Conservation (phyloP, 2,113 vertebrate genomes). For the Dromaius novaehollandiae region DNA sequence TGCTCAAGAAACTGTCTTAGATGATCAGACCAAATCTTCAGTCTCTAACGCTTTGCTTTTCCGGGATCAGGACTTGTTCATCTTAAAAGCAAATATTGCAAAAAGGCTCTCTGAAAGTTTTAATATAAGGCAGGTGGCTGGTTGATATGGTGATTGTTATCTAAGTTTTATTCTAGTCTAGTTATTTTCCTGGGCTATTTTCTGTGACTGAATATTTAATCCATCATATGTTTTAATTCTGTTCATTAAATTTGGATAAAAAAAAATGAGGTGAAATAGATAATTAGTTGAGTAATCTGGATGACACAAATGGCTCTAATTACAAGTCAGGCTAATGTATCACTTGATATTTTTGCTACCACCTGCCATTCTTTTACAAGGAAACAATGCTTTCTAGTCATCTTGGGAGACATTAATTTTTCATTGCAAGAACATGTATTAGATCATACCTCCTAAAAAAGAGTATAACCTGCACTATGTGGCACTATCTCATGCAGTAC, state of each 20-base stretch:
- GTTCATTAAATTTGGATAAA: background rate
- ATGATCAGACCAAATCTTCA: background rate
- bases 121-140: background rate
- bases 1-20: background rate
- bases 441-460: conserved; percentile 9
- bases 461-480: rapidly evolving
- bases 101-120: background rate
- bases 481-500: background rate
- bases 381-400: background rate
- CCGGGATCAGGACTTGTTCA: background rate
- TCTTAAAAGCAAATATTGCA: background rate
- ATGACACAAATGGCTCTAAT: conserved; percentile 5
- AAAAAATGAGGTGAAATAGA: background rate
- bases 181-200: background rate
- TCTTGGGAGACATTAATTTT: background rate
- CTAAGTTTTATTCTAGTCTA: background rate
- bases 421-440: conserved; percentile 10
- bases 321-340: background rate
- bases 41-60: background rate
- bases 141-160: background rate
- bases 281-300: background rate
- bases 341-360: background rate
- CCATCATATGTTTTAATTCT: background rate
- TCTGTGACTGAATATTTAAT: background rate
- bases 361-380: background rate